Percentiles rank a stretch among this genome's conserved stretches.
Conservation (phyloP, 2,888 invertebrate species). For the Stenoptilia bipunctidactyla region DNA sequence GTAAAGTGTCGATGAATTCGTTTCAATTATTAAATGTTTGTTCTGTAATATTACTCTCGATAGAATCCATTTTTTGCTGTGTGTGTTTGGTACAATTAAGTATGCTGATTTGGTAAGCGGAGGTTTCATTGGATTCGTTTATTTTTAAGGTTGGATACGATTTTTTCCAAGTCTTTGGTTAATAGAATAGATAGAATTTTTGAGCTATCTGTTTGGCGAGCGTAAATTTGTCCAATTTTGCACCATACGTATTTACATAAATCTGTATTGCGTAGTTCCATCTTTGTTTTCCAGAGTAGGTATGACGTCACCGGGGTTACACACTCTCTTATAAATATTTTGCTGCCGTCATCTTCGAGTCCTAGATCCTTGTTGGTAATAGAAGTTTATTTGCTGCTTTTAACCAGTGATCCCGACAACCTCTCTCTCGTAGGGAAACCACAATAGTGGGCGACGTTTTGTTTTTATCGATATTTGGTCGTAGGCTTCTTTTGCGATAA, state of each 20-base stretch:
- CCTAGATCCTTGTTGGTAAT: not conserved
- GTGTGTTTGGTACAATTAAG: no score
- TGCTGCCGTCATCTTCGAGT: not conserved
- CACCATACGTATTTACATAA: not conserved
- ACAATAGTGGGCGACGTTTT: no score
- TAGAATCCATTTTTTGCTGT: no score
- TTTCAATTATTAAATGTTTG: conserved; percentile 1
- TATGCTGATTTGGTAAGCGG: no score
- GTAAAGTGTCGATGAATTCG: conserved; percentile 1
- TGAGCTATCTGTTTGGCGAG: not conserved
- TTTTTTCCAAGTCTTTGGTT: not conserved
- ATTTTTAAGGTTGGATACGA: not conserved
- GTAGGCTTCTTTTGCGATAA: not conserved
- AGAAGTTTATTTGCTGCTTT: not conserved
- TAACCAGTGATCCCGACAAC: not conserved
- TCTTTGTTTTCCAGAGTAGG: not conserved
- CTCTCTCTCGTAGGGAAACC: no score
- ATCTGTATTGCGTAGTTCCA: not conserved
- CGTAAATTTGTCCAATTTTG: not conserved
- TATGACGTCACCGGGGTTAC: not conserved
- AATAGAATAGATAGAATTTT: conserved; percentile 1
- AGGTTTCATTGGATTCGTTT: not conserved
- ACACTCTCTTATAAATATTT: not conserved
- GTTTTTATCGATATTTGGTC: no score
- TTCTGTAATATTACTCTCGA: not conserved